Conservation (phyloP, 1,140 invertebrate genomes). For the Ceratina japonica region DNA sequence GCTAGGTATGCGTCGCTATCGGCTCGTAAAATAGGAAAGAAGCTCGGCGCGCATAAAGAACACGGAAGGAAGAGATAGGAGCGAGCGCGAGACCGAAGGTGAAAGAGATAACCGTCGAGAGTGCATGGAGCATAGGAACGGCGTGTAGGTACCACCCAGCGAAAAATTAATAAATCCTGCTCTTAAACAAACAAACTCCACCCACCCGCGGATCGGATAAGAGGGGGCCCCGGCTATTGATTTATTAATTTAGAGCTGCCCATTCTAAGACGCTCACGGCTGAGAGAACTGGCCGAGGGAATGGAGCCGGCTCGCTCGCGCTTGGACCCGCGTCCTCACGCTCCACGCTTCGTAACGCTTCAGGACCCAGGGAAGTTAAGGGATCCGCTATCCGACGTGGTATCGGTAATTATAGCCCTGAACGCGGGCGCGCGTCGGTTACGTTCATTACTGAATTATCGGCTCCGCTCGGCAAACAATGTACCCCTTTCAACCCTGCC, state of each 20-base stretch:
- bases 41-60: constrained; percentile 54
- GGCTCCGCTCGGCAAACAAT: constrained; percentile 77
- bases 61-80: constrained; percentile 59
- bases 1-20: constrained; percentile 3
- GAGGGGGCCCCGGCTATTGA: constrained; percentile 71
- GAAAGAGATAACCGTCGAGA: constrained; percentile 47
- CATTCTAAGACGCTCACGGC: constrained; percentile 73
- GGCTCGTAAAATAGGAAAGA: constrained; percentile 44
- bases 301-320: constrained; percentile 43
- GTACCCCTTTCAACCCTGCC: constrained; percentile 66
- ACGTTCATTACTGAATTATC: constrained; percentile 80
- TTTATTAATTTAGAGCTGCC: constrained; percentile 80
- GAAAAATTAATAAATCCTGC: constrained; percentile 79
- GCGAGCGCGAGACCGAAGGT: constrained; percentile 42
- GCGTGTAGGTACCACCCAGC: constrained; percentile 73
- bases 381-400: constrained; percentile 78
- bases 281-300: constrained; percentile 28
- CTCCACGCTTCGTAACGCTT: constrained; percentile 56
- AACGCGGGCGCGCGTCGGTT: constrained; percentile 76
- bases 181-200: constrained; percentile 80
- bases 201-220: constrained; percentile 78
- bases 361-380: constrained; percentile 73
- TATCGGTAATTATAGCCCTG: constrained; percentile 80
- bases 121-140: constrained; percentile 60
- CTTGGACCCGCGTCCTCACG: constrained; percentile 60